These are phyloP conservation scores for Percopsis transmontana DNA, from an alignment of 2,113 vertebrate genomes.

Conservation along the genomic window DNA sequence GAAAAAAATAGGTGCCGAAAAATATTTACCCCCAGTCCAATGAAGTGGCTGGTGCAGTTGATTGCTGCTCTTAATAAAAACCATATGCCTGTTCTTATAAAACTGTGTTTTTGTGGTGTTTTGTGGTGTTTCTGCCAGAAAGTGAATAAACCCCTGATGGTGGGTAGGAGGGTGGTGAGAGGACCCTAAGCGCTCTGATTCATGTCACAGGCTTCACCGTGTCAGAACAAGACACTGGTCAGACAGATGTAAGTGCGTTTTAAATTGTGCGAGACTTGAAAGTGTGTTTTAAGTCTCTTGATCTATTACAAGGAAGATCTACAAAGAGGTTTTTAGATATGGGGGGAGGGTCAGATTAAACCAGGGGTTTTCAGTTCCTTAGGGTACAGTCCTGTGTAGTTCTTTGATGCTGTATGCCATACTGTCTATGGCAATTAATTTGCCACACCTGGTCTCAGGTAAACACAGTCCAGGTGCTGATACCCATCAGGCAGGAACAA, in stretches of 20 bases:
- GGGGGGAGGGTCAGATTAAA: too few relatives aligned
- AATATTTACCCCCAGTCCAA: slow-evolving; percentile 70
- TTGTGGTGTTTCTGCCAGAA: slow-evolving; percentile 42
- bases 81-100: slow-evolving; percentile 64
- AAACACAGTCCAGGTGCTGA: too few relatives aligned
- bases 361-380: too few relatives aligned
- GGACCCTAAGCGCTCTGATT: slow-evolving; percentile 28
- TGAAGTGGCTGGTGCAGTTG: slow-evolving; percentile 63
- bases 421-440: too few relatives aligned
- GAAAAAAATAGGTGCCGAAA: slow-evolving; percentile 59
- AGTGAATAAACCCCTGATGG: slow-evolving; percentile 49
- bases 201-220: background rate
- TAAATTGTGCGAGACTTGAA: background rate
- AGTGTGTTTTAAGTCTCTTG: background rate
- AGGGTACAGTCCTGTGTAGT: too few relatives aligned
- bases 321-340: too few relatives aligned
- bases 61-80: slow-evolving; percentile 69
- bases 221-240: slow-evolving; percentile 33
- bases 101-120: slow-evolving; percentile 64
- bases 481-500: too few relatives aligned
- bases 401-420: too few relatives aligned
- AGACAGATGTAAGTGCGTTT: background rate
- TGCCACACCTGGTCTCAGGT: too few relatives aligned
- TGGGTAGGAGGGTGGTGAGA: slow-evolving; percentile 18
- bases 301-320: too few relatives aligned